A percentile compares a stretch with the other conserved stretches of the same genome.
These are phyloP conservation scores for Gnatocerus cornutus DNA, from an alignment of 2,888 invertebrate species.

Conservation along the genomic window DNA sequence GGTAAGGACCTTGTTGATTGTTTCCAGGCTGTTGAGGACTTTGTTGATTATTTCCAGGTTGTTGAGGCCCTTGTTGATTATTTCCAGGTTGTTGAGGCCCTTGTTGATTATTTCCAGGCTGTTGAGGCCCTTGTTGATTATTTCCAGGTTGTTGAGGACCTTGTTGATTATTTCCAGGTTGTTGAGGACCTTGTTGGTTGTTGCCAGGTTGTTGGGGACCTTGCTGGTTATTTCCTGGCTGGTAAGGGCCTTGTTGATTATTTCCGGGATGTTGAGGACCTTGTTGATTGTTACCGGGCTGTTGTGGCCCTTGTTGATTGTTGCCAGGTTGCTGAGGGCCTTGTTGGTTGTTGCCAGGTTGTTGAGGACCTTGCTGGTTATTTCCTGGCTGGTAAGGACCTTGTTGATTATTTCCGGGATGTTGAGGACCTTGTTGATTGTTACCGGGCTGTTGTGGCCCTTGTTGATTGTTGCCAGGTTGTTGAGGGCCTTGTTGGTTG, in stretches of 20 bases:
- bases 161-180: constrained; percentile 29
- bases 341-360: constrained; percentile 62
- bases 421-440: constrained; percentile 37
- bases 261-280: constrained; percentile 32
- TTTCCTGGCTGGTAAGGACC: constrained; percentile 51
- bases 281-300: constrained; percentile 44
- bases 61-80: constrained; percentile 45
- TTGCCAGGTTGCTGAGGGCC: constrained; percentile 63
- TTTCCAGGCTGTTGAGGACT: constrained; percentile 42
- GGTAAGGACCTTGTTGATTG: constrained; percentile 32
- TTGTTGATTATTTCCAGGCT: constrained; percentile 19
- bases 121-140: constrained; percentile 23
- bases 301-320: constrained; percentile 26
- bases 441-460: constrained; percentile 49
- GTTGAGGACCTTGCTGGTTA: constrained; percentile 50
- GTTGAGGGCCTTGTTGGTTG: constrained; percentile 45
- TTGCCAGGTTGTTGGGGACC: constrained; percentile 47
- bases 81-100: constrained; percentile 17
- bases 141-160: constrained; percentile 6
- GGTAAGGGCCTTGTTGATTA: constrained; percentile 48
- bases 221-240: constrained; percentile 31
- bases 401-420: constrained; percentile 30
- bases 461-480: constrained; percentile 50
- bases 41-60: constrained; percentile 47
- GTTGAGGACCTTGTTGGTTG: constrained; percentile 15